A percentile compares a stretch with the other conserved stretches of the same genome.
Evolutionary conservation across 1,140 invertebrate species (phyloP).

Genomic region (Carposina sasakii): DNA sequence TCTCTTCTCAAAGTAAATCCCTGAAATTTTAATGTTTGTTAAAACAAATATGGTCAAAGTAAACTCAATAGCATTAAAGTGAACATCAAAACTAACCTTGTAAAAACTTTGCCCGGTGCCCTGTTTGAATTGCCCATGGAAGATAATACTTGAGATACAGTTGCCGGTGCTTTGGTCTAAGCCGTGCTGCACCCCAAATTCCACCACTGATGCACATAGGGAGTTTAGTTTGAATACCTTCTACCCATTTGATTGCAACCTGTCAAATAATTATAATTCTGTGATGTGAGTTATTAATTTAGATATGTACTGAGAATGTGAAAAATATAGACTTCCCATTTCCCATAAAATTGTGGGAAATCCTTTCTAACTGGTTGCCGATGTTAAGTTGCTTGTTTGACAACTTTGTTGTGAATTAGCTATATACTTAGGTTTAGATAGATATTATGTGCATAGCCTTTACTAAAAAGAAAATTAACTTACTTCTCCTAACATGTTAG

Average conservation of each 20-base stretch:
- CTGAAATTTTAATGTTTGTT: slow-evolving; percentile 18
- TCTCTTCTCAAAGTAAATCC: slow-evolving; percentile 92
- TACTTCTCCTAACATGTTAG: slow-evolving; percentile 91
- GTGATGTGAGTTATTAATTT: slow-evolving; percentile 7
- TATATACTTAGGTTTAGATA: too few relatives aligned
- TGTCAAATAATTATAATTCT: slow-evolving; percentile 70
- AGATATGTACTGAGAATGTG: background rate
- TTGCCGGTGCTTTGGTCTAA: slow-evolving; percentile 88
- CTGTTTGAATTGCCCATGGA: slow-evolving; percentile 91
- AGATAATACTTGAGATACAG: slow-evolving; percentile 86
- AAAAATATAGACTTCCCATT: too few relatives aligned
- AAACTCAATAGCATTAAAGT: background rate
- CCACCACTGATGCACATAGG: slow-evolving; percentile 93
- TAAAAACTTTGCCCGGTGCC: slow-evolving; percentile 80
- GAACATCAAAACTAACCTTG: slow-evolving; percentile 42
- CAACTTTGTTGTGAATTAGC: too few relatives aligned
- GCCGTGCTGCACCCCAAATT: slow-evolving; percentile 87
- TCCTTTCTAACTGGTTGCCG: too few relatives aligned
- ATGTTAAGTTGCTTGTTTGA: too few relatives aligned
- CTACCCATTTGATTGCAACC: slow-evolving; percentile 97
- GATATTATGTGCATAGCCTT: too few relatives aligned
- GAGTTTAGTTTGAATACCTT: slow-evolving; percentile 91
- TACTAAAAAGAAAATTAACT: too few relatives aligned
- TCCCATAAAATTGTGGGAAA: too few relatives aligned
- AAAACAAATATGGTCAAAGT: background rate